A percentile compares a stretch with the other conserved stretches of the same genome.
These are phyloP conservation scores for Enteromius afrohamiltoni DNA, from an alignment of 2,797 vertebrate species.

Conservation along the genomic window DNA sequence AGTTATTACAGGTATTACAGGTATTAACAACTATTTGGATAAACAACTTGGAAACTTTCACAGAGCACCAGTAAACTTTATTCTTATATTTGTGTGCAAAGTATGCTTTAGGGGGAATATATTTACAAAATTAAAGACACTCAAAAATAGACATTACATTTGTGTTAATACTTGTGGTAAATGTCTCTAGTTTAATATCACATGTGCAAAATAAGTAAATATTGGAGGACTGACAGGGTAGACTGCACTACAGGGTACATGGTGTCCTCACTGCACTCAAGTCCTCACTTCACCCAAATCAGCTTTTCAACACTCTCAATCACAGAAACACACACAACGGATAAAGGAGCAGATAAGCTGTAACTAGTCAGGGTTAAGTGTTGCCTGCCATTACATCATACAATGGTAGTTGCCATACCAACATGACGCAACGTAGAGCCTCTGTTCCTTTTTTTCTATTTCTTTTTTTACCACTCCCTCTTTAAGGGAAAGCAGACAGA, in stretches of 20 bases:
- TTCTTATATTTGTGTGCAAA: background rate
- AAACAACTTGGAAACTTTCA: background rate
- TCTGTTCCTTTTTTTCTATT: constrained; percentile 50
- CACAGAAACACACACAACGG: constrained; percentile 50
- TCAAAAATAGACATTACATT: background rate
- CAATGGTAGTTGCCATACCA: constrained; percentile 64
- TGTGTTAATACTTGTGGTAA: background rate
- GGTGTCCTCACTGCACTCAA: constrained; percentile 46
- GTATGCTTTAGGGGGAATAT: background rate
- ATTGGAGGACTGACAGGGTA: constrained; percentile 22
- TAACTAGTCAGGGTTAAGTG: constrained; percentile 68
- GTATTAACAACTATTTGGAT: background rate
- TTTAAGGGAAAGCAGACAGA: constrained; percentile 43
- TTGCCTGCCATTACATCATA: constrained; percentile 79
- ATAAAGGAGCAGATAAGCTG: constrained; percentile 67
- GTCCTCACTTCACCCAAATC: constrained; percentile 55
- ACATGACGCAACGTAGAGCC: constrained; percentile 71
- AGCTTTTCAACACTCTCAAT: constrained; percentile 50
- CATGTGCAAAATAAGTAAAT: background rate
- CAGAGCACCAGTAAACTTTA: background rate
- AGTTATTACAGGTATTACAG: background rate
- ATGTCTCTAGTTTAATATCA: background rate
- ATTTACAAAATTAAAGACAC: background rate
- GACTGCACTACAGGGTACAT: constrained; percentile 38
- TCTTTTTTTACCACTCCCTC: constrained; percentile 3